Base-by-base conservation (phyloP, 2,888 invertebrate genomes). In the Eupithecia pulchellata region DNA sequence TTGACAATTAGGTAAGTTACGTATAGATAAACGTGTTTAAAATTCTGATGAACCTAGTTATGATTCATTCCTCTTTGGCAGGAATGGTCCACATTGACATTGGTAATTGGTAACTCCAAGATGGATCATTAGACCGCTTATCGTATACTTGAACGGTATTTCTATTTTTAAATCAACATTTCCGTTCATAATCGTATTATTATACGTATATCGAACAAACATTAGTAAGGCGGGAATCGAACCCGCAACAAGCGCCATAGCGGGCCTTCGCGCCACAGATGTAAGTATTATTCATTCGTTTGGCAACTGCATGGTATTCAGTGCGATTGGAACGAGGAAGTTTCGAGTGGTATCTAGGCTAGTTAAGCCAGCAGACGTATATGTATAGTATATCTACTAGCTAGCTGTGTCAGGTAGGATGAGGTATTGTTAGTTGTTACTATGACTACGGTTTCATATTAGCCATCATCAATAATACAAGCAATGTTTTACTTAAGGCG, bases 301-400 rank as follows among this genome's bases (percentile, higher is more conserved):
- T 70, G 64, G 64, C 70, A 72, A 68, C 63, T 36, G 63, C 34
- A 61, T 34, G 47, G 62, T 64, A 64, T 71, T 71, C 64, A 70
- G 55, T 57, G 65, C 30, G 65, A 36, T 25, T 74, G 73, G 75
- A 77, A 77, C 66, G 74, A 73, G 77, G 75, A 77, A 75, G 73
- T 61, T 34, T 34, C 9, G 29, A 32, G 14, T 72, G 57, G 65
- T 65, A 75, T 75, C 69, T 75, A 68, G 74, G 68, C 71, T 75
- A 66, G 74, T 61, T 52, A 32, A 63, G 32, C 25, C 20, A 61
- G 32, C 61, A 60, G 29, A 29, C 58, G 32, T 17, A 29, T 30
- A 30, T 32, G n/a, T n/a, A 25, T 47, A 6, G 6, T 6, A 6
- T 32, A 32, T 3, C 4, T 32, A 32, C n/a, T 52, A 52, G 25